Evolutionary conservation across 1,140 invertebrate species (phyloP).

Genomic region (Drosophila punjabiensis): DNA sequence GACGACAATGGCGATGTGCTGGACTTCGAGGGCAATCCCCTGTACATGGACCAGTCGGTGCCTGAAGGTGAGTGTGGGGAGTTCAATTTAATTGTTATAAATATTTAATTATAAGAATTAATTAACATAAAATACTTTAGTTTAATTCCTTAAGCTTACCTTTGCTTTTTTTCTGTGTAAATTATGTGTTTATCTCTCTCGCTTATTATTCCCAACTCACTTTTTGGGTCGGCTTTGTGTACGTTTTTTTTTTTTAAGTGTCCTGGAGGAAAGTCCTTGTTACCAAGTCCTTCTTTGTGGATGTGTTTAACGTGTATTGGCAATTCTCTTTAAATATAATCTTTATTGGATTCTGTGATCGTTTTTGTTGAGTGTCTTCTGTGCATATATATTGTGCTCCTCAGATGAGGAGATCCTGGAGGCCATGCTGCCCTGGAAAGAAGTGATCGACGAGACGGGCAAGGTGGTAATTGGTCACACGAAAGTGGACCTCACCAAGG

Average conservation of each 20-base stretch:
- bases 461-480: conserved; percentile 87
- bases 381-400: conserved; percentile 15
- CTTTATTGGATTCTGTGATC: neutral
- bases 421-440: conserved; percentile 87
- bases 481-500: conserved; percentile 87
- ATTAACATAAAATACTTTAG: neutral
- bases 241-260: neutral
- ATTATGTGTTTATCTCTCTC: neutral
- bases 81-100: too few relatives aligned
- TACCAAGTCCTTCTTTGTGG: neutral
- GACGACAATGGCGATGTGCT: conserved; percentile 90
- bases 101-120: too few relatives aligned
- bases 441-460: conserved; percentile 87
- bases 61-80: conserved; percentile 87
- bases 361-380: neutral
- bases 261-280: neutral
- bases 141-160: neutral
- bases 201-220: neutral
- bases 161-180: too few relatives aligned
- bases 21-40: conserved; percentile 90
- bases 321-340: too few relatives aligned
- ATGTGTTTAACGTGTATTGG: neutral
- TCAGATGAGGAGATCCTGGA: conserved; percentile 84
- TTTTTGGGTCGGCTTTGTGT: neutral
- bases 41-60: conserved; percentile 89